A percentile compares a stretch with the other conserved stretches of the same genome.
Evolutionary conservation across 2,113 vertebrate genomes (phyloP).

Genomic region (Neofelis nebulosa): DNA sequence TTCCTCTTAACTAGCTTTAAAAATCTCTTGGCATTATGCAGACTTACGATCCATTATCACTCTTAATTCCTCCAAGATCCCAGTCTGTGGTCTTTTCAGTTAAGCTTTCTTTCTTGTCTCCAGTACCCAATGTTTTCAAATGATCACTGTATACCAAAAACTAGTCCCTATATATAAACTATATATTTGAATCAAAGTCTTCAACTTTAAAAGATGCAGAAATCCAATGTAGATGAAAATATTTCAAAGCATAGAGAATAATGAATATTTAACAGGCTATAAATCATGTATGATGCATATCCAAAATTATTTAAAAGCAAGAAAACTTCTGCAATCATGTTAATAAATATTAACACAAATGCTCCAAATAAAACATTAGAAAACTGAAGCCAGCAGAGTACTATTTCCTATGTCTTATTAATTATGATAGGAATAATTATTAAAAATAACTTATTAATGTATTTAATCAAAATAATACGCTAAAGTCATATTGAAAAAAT

Average conservation of each 20-base stretch:
- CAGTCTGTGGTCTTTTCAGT: neutral
- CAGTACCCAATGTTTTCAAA: neutral
- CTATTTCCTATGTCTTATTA: neutral
- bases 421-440: neutral
- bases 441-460: neutral
- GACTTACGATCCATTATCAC: neutral
- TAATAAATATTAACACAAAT: conserved; percentile 10
- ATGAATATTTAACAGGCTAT: neutral
- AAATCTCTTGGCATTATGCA: neutral
- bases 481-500: neutral
- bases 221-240: neutral
- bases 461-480: neutral
- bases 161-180: neutral
- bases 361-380: neutral
- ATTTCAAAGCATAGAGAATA: neutral
- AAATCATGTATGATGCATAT: neutral
- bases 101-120: neutral
- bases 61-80: neutral
- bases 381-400: neutral
- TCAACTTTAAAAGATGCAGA: neutral
- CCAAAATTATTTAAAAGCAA: neutral
- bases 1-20: neutral
- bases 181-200: neutral
- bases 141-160: neutral
- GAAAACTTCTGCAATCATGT: neutral